Evolutionary conservation across 2,888 invertebrate genomes (phyloP).

Genomic region (Nebria salina): DNA sequence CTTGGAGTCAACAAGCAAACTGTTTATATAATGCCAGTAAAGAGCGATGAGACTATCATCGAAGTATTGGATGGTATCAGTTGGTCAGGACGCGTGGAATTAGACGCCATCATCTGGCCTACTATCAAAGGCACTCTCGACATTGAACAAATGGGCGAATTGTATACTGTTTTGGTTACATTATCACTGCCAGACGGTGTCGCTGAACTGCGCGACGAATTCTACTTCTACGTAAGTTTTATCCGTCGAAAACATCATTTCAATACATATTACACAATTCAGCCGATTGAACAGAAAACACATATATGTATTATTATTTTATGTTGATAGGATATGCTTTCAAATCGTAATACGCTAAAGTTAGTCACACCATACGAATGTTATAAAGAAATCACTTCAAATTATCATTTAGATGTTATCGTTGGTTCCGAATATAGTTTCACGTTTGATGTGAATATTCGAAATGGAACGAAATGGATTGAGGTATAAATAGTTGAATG

Average conservation of each 20-base stretch:
- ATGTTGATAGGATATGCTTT: constrained; percentile 60
- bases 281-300: neutral
- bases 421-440: constrained; percentile 63
- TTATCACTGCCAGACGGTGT: constrained; percentile 67
- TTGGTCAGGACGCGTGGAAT: constrained; percentile 67
- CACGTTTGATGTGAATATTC: constrained; percentile 63
- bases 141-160: constrained; percentile 66
- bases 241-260: constrained; percentile 48
- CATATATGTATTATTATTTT: constrained; percentile 18
- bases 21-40: constrained; percentile 53
- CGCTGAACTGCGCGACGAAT: constrained; percentile 67
- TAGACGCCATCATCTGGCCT: constrained; percentile 69
- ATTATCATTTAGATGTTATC: constrained; percentile 64
- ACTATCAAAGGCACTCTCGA: constrained; percentile 67
- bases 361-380: constrained; percentile 67
- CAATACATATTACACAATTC: constrained; percentile 48
- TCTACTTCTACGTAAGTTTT: constrained; percentile 65
- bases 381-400: constrained; percentile 64
- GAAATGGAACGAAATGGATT: constrained; percentile 60
- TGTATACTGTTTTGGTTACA: constrained; percentile 63
- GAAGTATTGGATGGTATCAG: constrained; percentile 64
- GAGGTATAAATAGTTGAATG: constrained; percentile 57
- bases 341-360: constrained; percentile 68
- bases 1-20: constrained; percentile 58
- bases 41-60: constrained; percentile 59